Conservation (phyloP, 2,888 invertebrate species). For the Agrotis ipsilon region DNA sequence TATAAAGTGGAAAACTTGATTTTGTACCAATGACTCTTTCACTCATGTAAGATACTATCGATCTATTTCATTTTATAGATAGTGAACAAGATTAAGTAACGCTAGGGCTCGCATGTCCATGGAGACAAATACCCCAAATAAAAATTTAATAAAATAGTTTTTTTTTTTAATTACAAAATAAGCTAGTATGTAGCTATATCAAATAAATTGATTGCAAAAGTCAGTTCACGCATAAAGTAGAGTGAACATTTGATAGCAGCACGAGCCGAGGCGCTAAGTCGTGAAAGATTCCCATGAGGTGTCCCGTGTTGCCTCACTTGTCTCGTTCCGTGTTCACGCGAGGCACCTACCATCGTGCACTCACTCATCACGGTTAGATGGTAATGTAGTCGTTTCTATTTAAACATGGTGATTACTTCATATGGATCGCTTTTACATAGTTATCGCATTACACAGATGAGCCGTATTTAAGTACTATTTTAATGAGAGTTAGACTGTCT, state of each 20-base stretch:
- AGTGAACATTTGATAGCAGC: conserved; percentile 63
- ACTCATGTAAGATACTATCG: too few species aligned
- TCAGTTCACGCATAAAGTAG: conserved; percentile 42
- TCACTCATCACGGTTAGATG: conserved; percentile 34
- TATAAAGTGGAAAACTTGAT: too few species aligned
- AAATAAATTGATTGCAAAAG: conserved; percentile 31
- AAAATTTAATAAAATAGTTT: too few species aligned
- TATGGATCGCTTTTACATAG: not conserved
- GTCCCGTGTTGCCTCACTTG: conserved; percentile 66
- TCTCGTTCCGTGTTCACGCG: conserved; percentile 64
- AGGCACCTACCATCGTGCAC: conserved; percentile 52
- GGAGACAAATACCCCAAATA: too few species aligned
- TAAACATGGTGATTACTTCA: not conserved
- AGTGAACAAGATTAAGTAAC: too few species aligned
- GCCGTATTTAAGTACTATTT: too few species aligned
- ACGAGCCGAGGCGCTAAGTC: conserved; percentile 67
- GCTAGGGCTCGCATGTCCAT: too few species aligned
- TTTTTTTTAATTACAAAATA: too few species aligned
- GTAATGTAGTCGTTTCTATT: conserved; percentile 7
- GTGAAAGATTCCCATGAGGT: conserved; percentile 74
- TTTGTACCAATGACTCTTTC: too few species aligned
- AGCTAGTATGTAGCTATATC: too few species aligned
- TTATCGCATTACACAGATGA: not conserved
- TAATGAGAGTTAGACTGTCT: too few species aligned
- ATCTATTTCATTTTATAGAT: too few species aligned